Conservation (phyloP, 2,113 vertebrate genomes). For the Bubalus kerabau region DNA sequence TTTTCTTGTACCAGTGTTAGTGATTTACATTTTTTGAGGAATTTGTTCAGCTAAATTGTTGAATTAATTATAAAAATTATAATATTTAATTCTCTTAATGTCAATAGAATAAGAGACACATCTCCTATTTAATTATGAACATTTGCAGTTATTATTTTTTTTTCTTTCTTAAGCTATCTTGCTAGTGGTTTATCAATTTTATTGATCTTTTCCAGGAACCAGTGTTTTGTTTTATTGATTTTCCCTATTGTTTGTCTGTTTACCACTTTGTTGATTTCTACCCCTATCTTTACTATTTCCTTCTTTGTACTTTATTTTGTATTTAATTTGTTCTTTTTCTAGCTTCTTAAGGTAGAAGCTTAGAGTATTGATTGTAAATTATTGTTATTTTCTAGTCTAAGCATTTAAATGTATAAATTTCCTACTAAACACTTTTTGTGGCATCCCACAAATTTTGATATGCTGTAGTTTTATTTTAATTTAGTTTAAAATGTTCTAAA, state of each 20-base stretch:
- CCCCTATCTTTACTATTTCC: not conserved
- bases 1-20: not conserved
- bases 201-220: not conserved
- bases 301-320: not conserved
- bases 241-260: not conserved
- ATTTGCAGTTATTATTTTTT: not conserved
- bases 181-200: not conserved
- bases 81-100: not conserved
- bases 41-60: not conserved
- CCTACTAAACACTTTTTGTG: not conserved
- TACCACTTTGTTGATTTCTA: not conserved
- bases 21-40: not conserved
- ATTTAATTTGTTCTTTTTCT: constrained; percentile 2
- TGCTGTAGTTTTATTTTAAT: not conserved
- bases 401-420: not conserved
- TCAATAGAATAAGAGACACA: not conserved
- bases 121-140: not conserved
- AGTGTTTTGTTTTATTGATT: constrained; percentile 1
- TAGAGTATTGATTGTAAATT: not conserved
- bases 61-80: not conserved
- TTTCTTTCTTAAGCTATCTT: not conserved
- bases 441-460: not conserved
- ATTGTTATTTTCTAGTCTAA: not conserved
- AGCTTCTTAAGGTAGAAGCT: not conserved
- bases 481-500: not conserved